Evolutionary conservation across 2,113 vertebrate genomes (phyloP).

Genomic region (Salminus brasiliensis): DNA sequence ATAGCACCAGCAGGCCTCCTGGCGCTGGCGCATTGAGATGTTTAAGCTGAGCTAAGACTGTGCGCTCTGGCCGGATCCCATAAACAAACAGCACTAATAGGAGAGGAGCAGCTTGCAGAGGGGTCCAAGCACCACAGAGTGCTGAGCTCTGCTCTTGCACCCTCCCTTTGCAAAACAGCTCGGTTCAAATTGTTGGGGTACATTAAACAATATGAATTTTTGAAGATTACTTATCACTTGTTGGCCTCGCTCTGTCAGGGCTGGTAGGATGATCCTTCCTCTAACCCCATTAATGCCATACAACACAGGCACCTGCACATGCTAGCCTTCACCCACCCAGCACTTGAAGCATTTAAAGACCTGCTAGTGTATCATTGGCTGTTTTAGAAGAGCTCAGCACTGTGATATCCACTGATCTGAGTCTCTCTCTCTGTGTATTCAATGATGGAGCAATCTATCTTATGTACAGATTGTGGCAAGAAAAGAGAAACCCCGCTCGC

Average conservation of each 20-base stretch:
- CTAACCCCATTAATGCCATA: too few species aligned
- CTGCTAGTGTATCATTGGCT: too few species aligned
- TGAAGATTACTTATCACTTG: too few species aligned
- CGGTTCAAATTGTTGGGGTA: neutral
- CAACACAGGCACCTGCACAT: too few species aligned
- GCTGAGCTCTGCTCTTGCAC: neutral
- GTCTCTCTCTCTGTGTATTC: too few species aligned
- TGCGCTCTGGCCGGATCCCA: conserved; percentile 58
- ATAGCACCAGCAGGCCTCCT: conserved; percentile 31
- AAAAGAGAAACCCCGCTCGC: neutral
- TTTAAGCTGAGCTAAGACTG: conserved; percentile 59
- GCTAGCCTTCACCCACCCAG: too few species aligned
- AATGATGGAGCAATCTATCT: neutral
- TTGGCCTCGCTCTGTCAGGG: too few species aligned
- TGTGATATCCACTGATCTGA: too few species aligned
- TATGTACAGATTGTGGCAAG: neutral
- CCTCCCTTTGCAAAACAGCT: conserved; percentile 50
- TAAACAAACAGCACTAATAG: conserved; percentile 55
- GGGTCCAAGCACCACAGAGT: conserved; percentile 16
- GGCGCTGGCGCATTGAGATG: conserved; percentile 23
- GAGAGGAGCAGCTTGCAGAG: conserved; percentile 31
- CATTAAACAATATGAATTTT: neutral
- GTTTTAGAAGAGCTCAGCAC: too few species aligned
- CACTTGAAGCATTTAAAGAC: too few species aligned
- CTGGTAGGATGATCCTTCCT: too few species aligned